Conservation (phyloP, 2,113 vertebrate species). For the Lonchura striata region DNA sequence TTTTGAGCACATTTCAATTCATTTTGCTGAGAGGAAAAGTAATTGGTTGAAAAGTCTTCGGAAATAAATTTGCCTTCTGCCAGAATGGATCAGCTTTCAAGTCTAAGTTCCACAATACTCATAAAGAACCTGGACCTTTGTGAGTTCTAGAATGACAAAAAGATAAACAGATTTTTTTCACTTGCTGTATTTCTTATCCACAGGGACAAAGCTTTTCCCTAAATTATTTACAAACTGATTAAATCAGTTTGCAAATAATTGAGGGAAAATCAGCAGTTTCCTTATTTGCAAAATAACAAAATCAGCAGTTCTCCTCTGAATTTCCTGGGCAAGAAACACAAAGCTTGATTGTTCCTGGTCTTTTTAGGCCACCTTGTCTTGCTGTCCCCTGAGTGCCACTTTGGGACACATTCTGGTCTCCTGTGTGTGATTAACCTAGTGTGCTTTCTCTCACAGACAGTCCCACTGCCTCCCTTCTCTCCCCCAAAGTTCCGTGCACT, state of each 20-base stretch:
- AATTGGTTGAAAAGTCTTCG: constrained; percentile 38
- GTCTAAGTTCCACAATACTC: background rate
- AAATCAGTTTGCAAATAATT: too few relatives aligned
- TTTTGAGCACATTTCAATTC: constrained; percentile 34
- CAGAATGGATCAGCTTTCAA: constrained; percentile 17
- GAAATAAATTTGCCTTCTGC: constrained; percentile 40
- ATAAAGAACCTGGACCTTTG: constrained; percentile 4
- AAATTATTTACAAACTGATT: constrained; percentile 49
- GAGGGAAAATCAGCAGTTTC: too few relatives aligned
- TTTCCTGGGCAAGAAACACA: constrained; percentile 20
- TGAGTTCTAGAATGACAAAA: constrained; percentile 24
- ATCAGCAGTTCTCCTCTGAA: background rate
- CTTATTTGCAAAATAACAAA: background rate
- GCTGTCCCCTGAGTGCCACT: background rate
- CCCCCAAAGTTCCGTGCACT: background rate
- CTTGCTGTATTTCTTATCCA: constrained; percentile 20
- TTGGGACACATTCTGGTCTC: background rate
- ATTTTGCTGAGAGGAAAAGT: constrained; percentile 26
- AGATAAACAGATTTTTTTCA: background rate
- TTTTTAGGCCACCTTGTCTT: background rate
- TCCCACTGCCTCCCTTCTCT: background rate
- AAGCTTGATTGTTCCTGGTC: background rate
- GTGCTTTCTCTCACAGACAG: background rate
- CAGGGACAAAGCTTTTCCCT: constrained; percentile 37
- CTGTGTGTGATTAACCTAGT: background rate